Evolutionary conservation across 2,888 invertebrate genomes (phyloP).

Genomic region (Dasypogon diadema): DNA sequence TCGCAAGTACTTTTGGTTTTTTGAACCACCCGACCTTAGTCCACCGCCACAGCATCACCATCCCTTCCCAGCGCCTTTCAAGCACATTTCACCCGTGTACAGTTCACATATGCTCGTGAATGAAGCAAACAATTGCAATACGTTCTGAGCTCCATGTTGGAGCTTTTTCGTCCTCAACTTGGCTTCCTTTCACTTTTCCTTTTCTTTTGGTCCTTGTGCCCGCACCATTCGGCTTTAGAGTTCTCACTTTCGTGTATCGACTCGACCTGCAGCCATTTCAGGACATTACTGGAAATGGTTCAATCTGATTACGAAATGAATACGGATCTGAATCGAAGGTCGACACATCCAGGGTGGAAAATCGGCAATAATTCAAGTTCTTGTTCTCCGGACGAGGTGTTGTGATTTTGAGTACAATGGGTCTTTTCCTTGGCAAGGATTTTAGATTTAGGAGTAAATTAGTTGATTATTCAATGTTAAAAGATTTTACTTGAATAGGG

Average conservation of each 20-base stretch:
- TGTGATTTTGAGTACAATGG: too few species aligned
- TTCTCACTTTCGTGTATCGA: constrained; percentile 19
- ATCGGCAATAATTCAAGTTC: too few species aligned
- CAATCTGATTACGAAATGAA: not conserved
- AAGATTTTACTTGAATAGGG: too few species aligned
- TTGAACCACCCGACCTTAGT: not conserved
- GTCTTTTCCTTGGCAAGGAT: too few species aligned
- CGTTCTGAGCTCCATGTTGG: not conserved
- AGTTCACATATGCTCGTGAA: constrained; percentile 29
- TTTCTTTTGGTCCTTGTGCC: not conserved
- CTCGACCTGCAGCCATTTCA: not conserved
- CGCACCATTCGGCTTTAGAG: constrained; percentile 10
- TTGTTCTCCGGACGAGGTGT: too few species aligned
- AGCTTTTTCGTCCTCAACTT: constrained; percentile 19
- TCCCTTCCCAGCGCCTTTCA: not conserved
- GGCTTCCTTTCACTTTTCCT: constrained; percentile 19
- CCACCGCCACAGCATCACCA: not conserved
- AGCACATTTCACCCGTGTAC: constrained; percentile 3
- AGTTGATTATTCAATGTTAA: too few species aligned
- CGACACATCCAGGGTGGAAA: not conserved
- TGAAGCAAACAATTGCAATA: constrained; percentile 38
- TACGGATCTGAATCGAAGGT: not conserved
- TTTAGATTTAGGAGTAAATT: too few species aligned
- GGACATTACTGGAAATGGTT: not conserved
- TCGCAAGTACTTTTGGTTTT: constrained; percentile 25